Percentiles rank a stretch among this genome's conserved stretches.
phyloP scores from a whole-genome alignment of 64 coral and sea anemone genomes.

The Hydrozoanthus tunicans region DNA sequence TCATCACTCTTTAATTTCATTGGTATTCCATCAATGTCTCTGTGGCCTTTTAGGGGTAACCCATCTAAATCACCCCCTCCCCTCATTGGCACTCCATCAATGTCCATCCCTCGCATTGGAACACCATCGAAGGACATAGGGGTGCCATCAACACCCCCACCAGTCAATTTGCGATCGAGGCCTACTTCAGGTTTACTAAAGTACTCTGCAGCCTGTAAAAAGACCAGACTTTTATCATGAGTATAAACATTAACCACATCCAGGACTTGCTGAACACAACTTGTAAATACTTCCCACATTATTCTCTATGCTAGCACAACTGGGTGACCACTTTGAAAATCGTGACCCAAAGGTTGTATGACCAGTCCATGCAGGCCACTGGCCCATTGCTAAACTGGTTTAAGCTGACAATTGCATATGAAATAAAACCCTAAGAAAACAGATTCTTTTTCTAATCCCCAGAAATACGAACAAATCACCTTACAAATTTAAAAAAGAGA shows the following conservation, averaged over 20 bases:
- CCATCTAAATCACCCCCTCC: constrained; percentile 67
- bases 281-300: too few relatives aligned
- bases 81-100: constrained; percentile 83
- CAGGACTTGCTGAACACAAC: not conserved
- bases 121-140: constrained; percentile 80
- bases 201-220: constrained; percentile 41
- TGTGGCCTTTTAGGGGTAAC: constrained; percentile 45
- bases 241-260: not conserved
- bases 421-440: too few relatives aligned
- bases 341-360: too few relatives aligned
- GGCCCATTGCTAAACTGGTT: too few relatives aligned
- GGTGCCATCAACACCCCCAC: constrained; percentile 68
- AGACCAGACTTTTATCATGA: not conserved
- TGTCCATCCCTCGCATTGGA: constrained; percentile 47
- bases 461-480: too few relatives aligned
- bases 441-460: too few relatives aligned
- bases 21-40: constrained; percentile 76
- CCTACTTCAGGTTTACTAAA: constrained; percentile 32
- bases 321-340: too few relatives aligned
- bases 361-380: too few relatives aligned
- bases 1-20: constrained; percentile 41
- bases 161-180: constrained; percentile 7
- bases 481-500: not conserved
- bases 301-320: too few relatives aligned
- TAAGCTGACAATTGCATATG: too few relatives aligned